Conservation (phyloP, 2,888 invertebrate species). For the Subacronicta megacephala region DNA sequence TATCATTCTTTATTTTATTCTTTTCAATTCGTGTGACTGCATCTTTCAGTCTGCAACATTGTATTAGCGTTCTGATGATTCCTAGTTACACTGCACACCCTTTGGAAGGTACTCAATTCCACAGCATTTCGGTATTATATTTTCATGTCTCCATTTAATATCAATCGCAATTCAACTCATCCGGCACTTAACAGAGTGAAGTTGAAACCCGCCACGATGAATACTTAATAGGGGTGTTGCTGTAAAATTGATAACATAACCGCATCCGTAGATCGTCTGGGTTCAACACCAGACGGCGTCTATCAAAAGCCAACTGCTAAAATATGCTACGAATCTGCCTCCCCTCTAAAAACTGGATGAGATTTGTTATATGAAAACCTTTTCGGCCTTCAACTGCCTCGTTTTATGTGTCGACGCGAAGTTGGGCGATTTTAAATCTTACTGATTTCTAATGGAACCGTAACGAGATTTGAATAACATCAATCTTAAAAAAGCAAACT, state of each 20-base stretch:
- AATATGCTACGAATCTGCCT: constrained; percentile 45
- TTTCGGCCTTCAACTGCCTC: constrained; percentile 5
- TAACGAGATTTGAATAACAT: no score
- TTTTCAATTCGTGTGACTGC: no score
- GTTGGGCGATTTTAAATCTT: no score
- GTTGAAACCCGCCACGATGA: constrained; percentile 30
- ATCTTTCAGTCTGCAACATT: no score
- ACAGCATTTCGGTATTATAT: no score
- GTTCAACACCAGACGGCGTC: constrained; percentile 33
- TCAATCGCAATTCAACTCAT: constrained; percentile 20
- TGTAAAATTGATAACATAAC: constrained; percentile 50
- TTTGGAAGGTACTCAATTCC: no score
- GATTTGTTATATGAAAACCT: constrained; percentile 23
- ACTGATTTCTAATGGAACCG: no score
- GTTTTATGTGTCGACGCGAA: background rate
- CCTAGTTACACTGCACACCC: no score
- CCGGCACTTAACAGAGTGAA: constrained; percentile 27
- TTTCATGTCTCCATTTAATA: constrained; percentile 28
- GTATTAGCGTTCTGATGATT: no score
- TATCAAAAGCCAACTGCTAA: constrained; percentile 31
- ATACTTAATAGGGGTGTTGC: constrained; percentile 46
- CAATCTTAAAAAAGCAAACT: no score
- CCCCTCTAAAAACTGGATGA: constrained; percentile 18
- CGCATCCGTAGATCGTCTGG: constrained; percentile 47
- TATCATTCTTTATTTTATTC: no score